Conservation (phyloP, 2,797 vertebrate genomes). For the Poecile montanus region DNA sequence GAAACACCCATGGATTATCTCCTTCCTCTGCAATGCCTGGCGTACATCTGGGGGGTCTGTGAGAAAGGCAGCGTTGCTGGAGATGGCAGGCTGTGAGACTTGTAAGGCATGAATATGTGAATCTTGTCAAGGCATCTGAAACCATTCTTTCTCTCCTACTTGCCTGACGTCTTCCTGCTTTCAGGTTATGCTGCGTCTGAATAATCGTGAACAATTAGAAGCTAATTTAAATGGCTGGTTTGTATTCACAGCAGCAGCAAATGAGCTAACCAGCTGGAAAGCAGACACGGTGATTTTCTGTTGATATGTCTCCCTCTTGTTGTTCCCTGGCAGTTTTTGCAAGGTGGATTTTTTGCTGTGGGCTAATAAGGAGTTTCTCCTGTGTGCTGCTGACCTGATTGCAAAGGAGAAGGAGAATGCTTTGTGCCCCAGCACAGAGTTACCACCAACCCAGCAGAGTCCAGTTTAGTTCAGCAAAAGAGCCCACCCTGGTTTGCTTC, state of each 20-base stretch:
- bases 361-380: background rate
- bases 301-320: slow-evolving; percentile 16
- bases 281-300: slow-evolving; percentile 35
- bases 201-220: slow-evolving; percentile 61
- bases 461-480: background rate
- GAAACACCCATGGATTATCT: background rate
- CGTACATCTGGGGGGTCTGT: background rate
- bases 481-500: background rate
- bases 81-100: background rate
- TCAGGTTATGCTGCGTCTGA: slow-evolving; percentile 48
- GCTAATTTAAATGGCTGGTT: slow-evolving; percentile 58
- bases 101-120: background rate
- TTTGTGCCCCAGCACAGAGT: background rate
- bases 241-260: slow-evolving; percentile 50
- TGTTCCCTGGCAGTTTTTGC: slow-evolving; percentile 17
- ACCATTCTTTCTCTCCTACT: background rate
- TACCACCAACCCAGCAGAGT: background rate
- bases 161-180: background rate
- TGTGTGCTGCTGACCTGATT: background rate
- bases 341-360: background rate
- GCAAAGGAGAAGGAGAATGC: background rate
- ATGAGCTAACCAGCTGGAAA: slow-evolving; percentile 61
- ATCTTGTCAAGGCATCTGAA: slow-evolving; percentile 6
- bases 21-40: background rate
- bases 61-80: background rate